A percentile compares a stretch with the other conserved stretches of the same genome.
Conservation (phyloP, 2,888 invertebrate species). For the Spilarctia lutea region DNA sequence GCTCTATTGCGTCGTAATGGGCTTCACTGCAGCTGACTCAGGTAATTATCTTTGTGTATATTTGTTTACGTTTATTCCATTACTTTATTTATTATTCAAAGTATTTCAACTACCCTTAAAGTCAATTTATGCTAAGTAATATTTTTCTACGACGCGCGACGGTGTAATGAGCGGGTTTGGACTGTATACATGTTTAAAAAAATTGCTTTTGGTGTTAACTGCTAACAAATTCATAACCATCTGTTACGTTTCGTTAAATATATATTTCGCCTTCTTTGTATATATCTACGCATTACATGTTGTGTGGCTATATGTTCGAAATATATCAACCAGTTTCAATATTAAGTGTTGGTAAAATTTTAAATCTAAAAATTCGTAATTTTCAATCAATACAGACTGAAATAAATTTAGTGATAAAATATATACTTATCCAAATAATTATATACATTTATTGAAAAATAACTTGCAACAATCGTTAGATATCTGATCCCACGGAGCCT, state of each 20-base stretch:
- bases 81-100: slow-evolving; percentile 34
- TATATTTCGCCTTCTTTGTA: not conserved
- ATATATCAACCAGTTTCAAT: not conserved
- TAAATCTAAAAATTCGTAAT: not conserved
- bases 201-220: not conserved
- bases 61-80: slow-evolving; percentile 10
- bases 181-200: not conserved
- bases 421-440: not conserved
- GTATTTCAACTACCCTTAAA: slow-evolving; percentile 47
- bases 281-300: not conserved
- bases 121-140: slow-evolving; percentile 38
- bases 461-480: too few relatives aligned
- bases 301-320: not conserved
- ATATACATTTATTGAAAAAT: too few relatives aligned
- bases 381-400: not conserved
- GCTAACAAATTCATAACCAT: not conserved
- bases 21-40: slow-evolving; percentile 95
- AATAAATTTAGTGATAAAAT: not conserved
- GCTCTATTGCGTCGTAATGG: slow-evolving; percentile 99
- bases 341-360: not conserved
- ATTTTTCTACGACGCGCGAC: slow-evolving; percentile 15
- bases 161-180: slow-evolving; percentile 23
- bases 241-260: too few relatives aligned
- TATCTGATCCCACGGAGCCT: too few relatives aligned
- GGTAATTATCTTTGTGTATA: slow-evolving; percentile 71